Conservation (phyloP, 2,888 invertebrate genomes). For the Heteromurus nitidus region DNA sequence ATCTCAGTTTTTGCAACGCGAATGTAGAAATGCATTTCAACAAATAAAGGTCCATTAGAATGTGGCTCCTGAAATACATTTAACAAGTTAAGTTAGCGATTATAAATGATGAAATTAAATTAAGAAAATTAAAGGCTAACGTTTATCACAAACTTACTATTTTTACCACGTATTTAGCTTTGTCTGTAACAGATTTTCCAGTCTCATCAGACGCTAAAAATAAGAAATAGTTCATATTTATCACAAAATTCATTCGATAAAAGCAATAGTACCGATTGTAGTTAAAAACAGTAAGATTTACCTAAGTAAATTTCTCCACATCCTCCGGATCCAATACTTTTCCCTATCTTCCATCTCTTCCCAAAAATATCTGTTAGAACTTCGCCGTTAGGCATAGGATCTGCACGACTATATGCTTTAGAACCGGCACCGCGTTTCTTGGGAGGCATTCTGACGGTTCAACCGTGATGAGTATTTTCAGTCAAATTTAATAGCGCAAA, state of each 20-base stretch:
- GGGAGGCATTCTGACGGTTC: conserved; percentile 67
- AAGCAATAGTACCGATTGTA: background rate
- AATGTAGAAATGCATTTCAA: conserved; percentile 97
- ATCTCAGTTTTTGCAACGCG: conserved; percentile 86
- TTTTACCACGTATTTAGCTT: conserved; percentile 89
- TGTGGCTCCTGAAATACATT: conserved; percentile 86
- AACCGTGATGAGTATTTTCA: conserved; percentile 27
- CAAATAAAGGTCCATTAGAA: conserved; percentile 96
- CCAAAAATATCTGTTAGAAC: conserved; percentile 85
- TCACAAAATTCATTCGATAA: background rate
- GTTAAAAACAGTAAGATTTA: conserved; percentile 74
- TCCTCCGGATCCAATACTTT: conserved; percentile 92
- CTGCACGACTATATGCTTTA: conserved; percentile 77
- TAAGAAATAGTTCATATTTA: too few species aligned
- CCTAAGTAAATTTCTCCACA: conserved; percentile 95
- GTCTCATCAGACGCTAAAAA: conserved; percentile 79
- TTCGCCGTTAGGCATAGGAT: conserved; percentile 85
- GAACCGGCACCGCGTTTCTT: conserved; percentile 56
- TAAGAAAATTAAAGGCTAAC: background rate
- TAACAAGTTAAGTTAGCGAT: too few species aligned
- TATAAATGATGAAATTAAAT: too few species aligned
- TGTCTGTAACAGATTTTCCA: conserved; percentile 81
- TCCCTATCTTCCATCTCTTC: conserved; percentile 89
- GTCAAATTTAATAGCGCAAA: conserved; percentile 28
- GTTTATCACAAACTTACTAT: conserved; percentile 79